Evolutionary conservation across 2,113 vertebrate species (phyloP).

Genomic region (Malurus cyaneus): DNA sequence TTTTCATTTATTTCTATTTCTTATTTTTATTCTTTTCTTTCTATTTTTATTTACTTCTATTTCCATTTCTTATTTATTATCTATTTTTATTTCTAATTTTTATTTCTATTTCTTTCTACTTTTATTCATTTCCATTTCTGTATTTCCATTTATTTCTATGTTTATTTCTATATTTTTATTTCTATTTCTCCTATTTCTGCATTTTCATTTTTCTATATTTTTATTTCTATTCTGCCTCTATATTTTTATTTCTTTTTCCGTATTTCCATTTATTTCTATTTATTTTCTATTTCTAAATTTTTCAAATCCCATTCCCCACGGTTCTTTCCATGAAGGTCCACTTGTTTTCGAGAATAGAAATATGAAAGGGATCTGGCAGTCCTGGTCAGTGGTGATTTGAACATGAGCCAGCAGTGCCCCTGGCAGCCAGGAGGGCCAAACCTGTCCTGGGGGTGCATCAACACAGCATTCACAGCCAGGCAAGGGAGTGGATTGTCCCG

Average conservation of each 20-base stretch:
- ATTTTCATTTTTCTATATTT: no score
- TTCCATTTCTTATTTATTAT: no score
- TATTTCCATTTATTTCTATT: no score
- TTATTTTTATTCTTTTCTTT: background rate
- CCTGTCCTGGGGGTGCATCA: background rate
- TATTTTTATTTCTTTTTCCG: no score
- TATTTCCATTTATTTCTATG: background rate
- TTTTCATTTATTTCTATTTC: background rate
- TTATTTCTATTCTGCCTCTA: no score
- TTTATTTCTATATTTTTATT: no score
- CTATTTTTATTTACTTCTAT: no score
- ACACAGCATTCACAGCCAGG: rapidly evolving
- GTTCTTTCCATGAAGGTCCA: no score
- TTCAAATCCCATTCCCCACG: background rate
- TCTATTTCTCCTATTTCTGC: no score
- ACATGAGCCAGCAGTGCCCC: background rate
- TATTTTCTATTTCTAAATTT: no score
- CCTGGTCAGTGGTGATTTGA: rapidly evolving
- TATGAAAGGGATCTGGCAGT: background rate
- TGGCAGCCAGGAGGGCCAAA: background rate
- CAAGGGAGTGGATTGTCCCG: background rate
- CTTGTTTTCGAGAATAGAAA: background rate
- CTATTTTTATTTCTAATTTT: no score
- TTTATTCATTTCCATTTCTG: background rate
- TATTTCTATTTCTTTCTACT: no score